Evolutionary conservation across 2,113 vertebrate species (phyloP).

Genomic region (Semicossyphus pulcher): DNA sequence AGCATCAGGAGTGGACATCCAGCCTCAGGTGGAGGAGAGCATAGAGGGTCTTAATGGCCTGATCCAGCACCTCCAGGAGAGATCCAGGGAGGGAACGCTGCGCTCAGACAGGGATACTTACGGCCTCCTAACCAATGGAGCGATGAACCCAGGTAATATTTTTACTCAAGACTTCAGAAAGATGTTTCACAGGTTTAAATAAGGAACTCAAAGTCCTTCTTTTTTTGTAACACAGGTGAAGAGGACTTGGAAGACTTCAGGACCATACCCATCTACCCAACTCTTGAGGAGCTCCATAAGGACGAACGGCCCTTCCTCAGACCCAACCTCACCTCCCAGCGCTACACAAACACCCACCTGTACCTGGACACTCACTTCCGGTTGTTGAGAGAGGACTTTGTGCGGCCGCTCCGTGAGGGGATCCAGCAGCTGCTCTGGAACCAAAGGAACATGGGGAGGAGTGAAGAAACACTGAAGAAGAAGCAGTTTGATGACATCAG

Average conservation of each 20-base stretch:
- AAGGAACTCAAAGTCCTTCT: background rate
- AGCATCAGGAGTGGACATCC: constrained; percentile 84
- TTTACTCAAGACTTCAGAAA: background rate
- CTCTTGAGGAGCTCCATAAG: constrained; percentile 85
- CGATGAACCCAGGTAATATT: constrained; percentile 48
- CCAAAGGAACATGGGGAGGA: constrained; percentile 64
- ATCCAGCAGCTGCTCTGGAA: constrained; percentile 86
- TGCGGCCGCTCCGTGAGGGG: constrained; percentile 91
- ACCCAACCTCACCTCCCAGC: constrained; percentile 86
- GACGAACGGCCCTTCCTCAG: constrained; percentile 88
- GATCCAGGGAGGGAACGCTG: constrained; percentile 88
- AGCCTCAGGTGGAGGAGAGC: constrained; percentile 81
- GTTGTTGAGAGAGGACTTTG: constrained; percentile 95
- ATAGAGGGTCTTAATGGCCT: constrained; percentile 82
- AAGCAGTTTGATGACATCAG: constrained; percentile 90
- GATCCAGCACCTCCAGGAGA: constrained; percentile 86
- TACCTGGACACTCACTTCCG: constrained; percentile 96
- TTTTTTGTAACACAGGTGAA: constrained; percentile 54
- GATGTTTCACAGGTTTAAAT: background rate
- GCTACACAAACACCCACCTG: constrained; percentile 85
- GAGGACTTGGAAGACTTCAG: constrained; percentile 82
- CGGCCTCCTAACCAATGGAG: constrained; percentile 67
- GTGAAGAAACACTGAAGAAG: constrained; percentile 77
- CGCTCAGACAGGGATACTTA: constrained; percentile 87
- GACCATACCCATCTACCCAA: constrained; percentile 88